Percentiles rank a stretch among this genome's conserved stretches.
Evolutionary conservation across 1,140 invertebrate species (phyloP).

Genomic region (Oncopeltus fasciatus): DNA sequence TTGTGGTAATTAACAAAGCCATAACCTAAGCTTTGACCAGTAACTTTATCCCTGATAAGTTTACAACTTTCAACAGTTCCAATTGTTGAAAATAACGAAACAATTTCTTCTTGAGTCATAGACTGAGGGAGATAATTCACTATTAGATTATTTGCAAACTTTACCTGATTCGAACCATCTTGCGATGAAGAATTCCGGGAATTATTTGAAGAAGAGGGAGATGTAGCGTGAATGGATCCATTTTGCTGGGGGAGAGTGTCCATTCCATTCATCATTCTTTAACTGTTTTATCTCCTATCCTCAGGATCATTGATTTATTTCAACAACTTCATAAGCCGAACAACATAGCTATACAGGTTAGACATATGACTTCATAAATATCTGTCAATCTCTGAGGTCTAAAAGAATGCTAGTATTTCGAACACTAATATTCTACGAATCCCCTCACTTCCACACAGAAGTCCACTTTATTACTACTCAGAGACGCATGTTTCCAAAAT

Average conservation of each 20-base stretch:
- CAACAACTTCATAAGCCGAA: background rate
- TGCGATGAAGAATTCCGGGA: conserved; percentile 35
- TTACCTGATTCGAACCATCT: conserved; percentile 38
- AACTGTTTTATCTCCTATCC: background rate
- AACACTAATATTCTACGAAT: background rate
- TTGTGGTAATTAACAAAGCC: conserved; percentile 79
- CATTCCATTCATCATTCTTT: conserved; percentile 70
- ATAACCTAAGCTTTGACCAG: conserved; percentile 65
- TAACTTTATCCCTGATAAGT: conserved; percentile 89
- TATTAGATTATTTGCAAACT: conserved; percentile 94
- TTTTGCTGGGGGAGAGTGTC: conserved; percentile 51
- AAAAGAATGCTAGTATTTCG: background rate
- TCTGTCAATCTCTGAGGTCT: background rate
- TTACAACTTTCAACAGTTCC: conserved; percentile 98
- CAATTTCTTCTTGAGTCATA: conserved; percentile 98
- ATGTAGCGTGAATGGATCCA: conserved; percentile 32
- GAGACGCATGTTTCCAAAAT: background rate
- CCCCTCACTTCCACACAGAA: background rate
- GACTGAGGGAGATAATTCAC: conserved; percentile 98
- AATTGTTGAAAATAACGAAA: conserved; percentile 89
- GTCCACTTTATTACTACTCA: background rate
- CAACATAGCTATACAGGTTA: background rate
- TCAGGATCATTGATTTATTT: background rate
- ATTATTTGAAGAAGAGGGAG: conserved; percentile 25
- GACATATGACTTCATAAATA: background rate